Evolutionary conservation across 2,888 invertebrate genomes (phyloP).

Genomic region (Priocnemis perturbator): DNA sequence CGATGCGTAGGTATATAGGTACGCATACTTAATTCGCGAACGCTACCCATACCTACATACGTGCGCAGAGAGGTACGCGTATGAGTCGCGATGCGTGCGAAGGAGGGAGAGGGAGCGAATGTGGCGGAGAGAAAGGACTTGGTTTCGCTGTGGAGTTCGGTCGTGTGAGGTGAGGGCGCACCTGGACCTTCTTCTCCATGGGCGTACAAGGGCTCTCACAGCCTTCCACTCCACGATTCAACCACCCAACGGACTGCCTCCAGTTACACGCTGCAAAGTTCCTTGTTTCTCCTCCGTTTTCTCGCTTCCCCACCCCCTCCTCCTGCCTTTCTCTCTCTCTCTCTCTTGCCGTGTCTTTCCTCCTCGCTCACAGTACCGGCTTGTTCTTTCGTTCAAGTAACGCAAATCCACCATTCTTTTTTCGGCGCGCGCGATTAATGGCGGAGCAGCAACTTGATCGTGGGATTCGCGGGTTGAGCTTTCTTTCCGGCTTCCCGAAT

Average conservation of each 20-base stretch:
- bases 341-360: neutral
- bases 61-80: slow-evolving; percentile 3
- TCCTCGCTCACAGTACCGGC: too few species aligned
- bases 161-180: slow-evolving; percentile 60
- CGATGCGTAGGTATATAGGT: neutral
- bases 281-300: slow-evolving; percentile 20
- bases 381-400: too few species aligned
- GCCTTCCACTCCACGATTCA: slow-evolving; percentile 68
- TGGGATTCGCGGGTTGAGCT: too few species aligned
- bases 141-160: slow-evolving; percentile 57
- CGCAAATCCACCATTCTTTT: too few species aligned
- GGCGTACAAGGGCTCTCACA: slow-evolving; percentile 66
- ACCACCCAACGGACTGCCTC: slow-evolving; percentile 66
- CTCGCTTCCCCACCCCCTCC: neutral
- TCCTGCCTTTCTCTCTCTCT: neutral
- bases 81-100: slow-evolving; percentile 16
- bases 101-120: slow-evolving; percentile 5
- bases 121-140: slow-evolving; percentile 46
- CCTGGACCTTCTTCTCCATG: slow-evolving; percentile 70
- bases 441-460: too few species aligned
- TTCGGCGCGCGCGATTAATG: too few species aligned
- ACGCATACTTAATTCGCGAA: slow-evolving; percentile 18
- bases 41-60: neutral
- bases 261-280: slow-evolving; percentile 52
- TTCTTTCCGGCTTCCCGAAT: too few species aligned